Evolutionary conservation across 2,888 invertebrate genomes (phyloP), one percentile per base, ranked within the genome.

Genomic region (Melangyna quadrimaculata): DNA sequence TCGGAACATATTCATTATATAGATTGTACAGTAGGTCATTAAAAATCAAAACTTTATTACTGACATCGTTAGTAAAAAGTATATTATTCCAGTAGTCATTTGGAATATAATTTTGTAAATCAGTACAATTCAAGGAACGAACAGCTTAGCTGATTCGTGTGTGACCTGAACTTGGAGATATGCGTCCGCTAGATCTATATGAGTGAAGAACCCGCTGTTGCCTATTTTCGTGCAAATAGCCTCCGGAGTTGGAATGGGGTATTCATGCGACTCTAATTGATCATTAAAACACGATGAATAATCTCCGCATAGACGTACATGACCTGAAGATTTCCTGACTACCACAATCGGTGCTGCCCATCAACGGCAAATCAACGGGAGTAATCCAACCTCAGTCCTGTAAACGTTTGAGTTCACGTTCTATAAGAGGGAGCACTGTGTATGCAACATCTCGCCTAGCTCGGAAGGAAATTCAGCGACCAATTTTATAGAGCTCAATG

Each of bases 391-490:
- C 77, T 40, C 71, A 37, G 0, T 35, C 14, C 72, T 87, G 63
- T 8, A 88, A 69, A 55, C 80, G 61, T n/a, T 32, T n/a, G 1
- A 88, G 27, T 37, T 81, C 75, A 1, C 63, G 48, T n/a, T 82
- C 81, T 17, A 88, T 63, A 0, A n/a, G n/a, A n/a, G n/a, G n/a
- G n/a, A n/a, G n/a, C n/a, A n/a, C n/a, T n/a, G n/a, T n/a, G n/a
- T n/a, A n/a, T n/a, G n/a, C n/a, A n/a, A n/a, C n/a, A n/a, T n/a
- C n/a, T n/a, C n/a, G n/a, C n/a, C n/a, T n/a, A n/a, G n/a, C n/a
- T n/a, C n/a, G n/a, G n/a, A n/a, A 35, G 12, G 35, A 35, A 35
- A 35, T 12, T 35, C 35, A 35, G 35, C 35, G 7, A 40, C n/a
- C 4, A 40, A n/a, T 40, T 40, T 5, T 0, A 40, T 40, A n/a